Conservation (phyloP, 2,797 vertebrate genomes). For the Hirundo rustica region DNA sequence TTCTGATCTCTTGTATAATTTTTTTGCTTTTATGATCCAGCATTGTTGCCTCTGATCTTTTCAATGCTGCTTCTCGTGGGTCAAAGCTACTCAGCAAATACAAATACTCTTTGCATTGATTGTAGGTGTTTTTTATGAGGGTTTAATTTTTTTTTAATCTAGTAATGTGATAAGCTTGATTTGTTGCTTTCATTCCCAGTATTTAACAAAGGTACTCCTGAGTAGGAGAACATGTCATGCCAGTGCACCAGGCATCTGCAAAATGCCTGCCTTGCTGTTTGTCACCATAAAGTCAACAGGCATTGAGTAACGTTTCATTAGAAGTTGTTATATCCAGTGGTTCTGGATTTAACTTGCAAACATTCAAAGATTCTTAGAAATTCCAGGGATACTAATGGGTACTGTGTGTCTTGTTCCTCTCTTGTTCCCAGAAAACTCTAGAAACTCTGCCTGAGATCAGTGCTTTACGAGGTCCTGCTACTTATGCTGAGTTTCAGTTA, state of each 20-base stretch:
- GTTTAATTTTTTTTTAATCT: neutral
- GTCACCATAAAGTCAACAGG: neutral
- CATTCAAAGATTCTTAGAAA: neutral
- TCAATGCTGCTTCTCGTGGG: neutral
- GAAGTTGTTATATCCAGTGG: neutral
- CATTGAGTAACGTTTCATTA: neutral
- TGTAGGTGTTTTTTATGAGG: neutral
- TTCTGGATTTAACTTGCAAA: neutral
- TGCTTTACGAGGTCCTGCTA: neutral
- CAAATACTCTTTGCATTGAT: neutral
- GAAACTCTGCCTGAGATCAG: neutral
- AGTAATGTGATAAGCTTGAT: neutral
- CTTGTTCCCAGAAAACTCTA: neutral
- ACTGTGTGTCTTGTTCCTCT: neutral
- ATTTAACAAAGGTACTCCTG: neutral
- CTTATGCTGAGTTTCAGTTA: neutral
- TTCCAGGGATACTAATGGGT: neutral
- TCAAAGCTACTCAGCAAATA: neutral
- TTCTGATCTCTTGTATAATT: neutral
- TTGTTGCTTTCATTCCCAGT: neutral
- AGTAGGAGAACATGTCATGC: neutral
- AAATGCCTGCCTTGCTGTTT: neutral
- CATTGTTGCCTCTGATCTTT: neutral
- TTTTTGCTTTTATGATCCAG: neutral
- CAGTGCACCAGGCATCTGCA: neutral